Base-by-base conservation (phyloP, 2,888 invertebrate species). In the Xestobium rufovillosum region DNA sequence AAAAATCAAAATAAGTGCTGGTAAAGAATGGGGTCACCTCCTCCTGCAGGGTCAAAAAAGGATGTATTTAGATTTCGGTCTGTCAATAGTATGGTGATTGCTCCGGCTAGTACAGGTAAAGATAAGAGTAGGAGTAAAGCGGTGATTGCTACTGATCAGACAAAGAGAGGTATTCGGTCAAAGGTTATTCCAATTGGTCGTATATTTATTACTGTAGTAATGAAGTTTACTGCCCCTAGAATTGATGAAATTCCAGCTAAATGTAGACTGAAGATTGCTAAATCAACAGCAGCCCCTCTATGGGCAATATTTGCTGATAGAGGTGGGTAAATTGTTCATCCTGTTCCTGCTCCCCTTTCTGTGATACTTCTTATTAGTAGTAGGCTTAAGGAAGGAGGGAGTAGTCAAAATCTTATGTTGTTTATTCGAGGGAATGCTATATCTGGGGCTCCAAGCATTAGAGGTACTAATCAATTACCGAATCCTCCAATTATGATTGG, bases 1-100 rank as follows among this genome's bases (percentile, higher is more conserved):
- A n/a, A n/a, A n/a, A n/a, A n/a, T 78, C 85, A 87, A 69, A 88
- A 85, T 73, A 86, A 67, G 63, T 87, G 84, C 75, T 86, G 83
- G 36, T 81, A 86, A 50, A 87, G 51, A 67, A 87, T 76, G 2
- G 84, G 85, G 37, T 87, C 85, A 35, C 85, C 87, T 15, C 85
- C 86, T 42, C 83, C 84, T 0, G 75, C 71, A 0, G 83, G 83
- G 19, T 86, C 83, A n/a, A n/a, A n/a, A n/a, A n/a, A n/a, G n/a
- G n/a, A n/a, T n/a, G n/a, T n/a, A n/a, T n/a, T n/a, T n/a, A 73
- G 61, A 67, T 87, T 85, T 60, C 83, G 83, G 55, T 86, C 84
- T 2, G 80, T 80, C 63, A 86, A 61, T 45, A 86, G 51, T 72
- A 87, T 85, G 3, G 84, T 86, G 65, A 86, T 82, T 41, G 82